Evolutionary conservation across 2,113 vertebrate genomes (phyloP).

Genomic region (Fregetta grallaria): DNA sequence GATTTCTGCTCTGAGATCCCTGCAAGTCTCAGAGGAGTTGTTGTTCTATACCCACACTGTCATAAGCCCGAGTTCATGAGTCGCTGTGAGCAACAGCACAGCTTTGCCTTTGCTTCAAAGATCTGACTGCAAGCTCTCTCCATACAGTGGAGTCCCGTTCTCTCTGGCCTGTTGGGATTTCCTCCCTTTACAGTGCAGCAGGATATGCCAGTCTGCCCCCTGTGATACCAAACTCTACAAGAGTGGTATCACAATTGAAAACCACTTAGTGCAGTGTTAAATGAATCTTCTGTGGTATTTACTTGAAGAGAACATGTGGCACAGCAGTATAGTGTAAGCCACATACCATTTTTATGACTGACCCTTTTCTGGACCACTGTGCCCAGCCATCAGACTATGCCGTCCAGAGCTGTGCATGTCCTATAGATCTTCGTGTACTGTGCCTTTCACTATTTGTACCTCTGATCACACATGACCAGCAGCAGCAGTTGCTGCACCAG

Average conservation of each 20-base stretch:
- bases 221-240: neutral
- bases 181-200: neutral
- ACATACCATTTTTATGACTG: neutral
- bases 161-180: neutral
- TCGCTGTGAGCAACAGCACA: neutral
- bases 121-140: neutral
- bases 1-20: neutral
- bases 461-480: neutral
- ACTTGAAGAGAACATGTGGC: neutral
- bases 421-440: neutral
- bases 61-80: neutral
- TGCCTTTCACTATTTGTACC: neutral
- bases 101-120: neutral
- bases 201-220: neutral
- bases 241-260: neutral
- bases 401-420: neutral
- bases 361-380: neutral
- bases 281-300: neutral
- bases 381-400: neutral
- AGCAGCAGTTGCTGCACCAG: accelerated
- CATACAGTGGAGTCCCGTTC: neutral
- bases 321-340: neutral
- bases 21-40: neutral
- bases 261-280: no score
- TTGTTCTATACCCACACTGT: neutral